phyloP scores from a whole-genome alignment of 2,113 vertebrate species.

The Cynopterus brachyotis region DNA sequence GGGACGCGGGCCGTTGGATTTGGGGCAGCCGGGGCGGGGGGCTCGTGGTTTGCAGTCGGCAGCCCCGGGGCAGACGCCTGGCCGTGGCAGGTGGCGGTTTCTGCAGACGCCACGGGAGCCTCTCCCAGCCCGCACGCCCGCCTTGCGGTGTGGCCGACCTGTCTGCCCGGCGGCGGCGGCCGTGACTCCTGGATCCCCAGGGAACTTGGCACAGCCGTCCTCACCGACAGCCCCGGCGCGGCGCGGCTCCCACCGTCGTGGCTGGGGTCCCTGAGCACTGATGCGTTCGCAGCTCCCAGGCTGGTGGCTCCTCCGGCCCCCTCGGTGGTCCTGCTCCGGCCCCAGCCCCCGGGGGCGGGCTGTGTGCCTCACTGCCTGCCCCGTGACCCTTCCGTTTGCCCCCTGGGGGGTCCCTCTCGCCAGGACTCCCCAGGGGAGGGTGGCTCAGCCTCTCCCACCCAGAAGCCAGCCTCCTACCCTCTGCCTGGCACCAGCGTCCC shows the following conservation, averaged over 20 bases:
- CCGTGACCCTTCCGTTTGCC: not conserved
- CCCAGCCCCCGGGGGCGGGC: not conserved
- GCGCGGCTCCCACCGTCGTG: fast-evolving
- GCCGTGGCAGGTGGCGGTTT: not conserved
- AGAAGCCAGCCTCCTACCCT: not conserved
- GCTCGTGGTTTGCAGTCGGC: too few species aligned
- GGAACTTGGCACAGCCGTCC: not conserved
- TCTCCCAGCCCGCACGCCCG: fast-evolving
- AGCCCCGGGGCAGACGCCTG: too few species aligned
- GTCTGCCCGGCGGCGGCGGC: fast-evolving
- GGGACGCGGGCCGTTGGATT: too few species aligned
- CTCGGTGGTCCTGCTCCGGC: too few species aligned
- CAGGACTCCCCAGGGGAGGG: not conserved
- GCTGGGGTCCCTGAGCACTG: not conserved
- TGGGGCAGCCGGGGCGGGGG: too few species aligned
- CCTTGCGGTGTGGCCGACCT: fast-evolving
- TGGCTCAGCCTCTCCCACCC: too few species aligned
- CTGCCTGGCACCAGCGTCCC: not conserved
- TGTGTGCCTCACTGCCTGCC: too few species aligned
- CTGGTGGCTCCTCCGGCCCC: not conserved
- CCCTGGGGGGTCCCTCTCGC: not conserved
- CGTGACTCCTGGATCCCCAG: not conserved
- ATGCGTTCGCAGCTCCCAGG: not conserved
- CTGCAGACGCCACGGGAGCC: fast-evolving
- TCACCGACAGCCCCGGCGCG: not conserved